Percentiles rank a stretch among this genome's conserved stretches.
These are phyloP conservation scores for Drusus annulatus DNA, from an alignment of 1,140 invertebrate genomes.

Conservation along the genomic window DNA sequence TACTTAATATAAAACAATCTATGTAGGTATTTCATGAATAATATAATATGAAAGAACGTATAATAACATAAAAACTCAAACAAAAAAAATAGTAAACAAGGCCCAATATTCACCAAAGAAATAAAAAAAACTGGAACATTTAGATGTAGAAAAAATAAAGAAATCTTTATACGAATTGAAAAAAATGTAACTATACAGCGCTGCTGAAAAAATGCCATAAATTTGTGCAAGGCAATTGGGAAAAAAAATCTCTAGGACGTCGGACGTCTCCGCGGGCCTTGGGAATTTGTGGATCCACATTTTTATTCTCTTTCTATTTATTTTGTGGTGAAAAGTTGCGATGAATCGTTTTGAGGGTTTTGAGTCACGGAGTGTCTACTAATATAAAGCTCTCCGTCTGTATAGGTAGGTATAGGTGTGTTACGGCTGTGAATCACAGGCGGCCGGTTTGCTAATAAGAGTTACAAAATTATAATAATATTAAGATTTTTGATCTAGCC, in stretches of 20 bases:
- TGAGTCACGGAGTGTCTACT: constrained; percentile 45
- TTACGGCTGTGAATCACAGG: constrained; percentile 33
- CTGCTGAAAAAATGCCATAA: constrained; percentile 15
- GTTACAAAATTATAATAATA: too few relatives aligned
- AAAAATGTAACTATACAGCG: too few relatives aligned
- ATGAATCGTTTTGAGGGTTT: constrained; percentile 41
- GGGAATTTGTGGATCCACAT: background rate
- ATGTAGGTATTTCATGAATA: too few relatives aligned
- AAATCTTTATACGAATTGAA: too few relatives aligned
- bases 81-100: too few relatives aligned
- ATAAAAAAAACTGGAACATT: too few relatives aligned
- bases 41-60: too few relatives aligned
- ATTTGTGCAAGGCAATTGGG: constrained; percentile 5
- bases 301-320: constrained; percentile 40
- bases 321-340: constrained; percentile 38
- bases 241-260: background rate
- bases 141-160: too few relatives aligned
- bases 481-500: too few relatives aligned
- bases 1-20: too few relatives aligned
- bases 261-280: background rate
- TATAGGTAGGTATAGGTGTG: background rate
- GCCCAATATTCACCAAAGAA: too few relatives aligned
- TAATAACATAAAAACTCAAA: too few relatives aligned
- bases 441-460: background rate
- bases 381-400: constrained; percentile 29